These are phyloP conservation scores for Saxidomus purpurata DNA, from an alignment of 1,140 invertebrate species.

Conservation along the genomic window DNA sequence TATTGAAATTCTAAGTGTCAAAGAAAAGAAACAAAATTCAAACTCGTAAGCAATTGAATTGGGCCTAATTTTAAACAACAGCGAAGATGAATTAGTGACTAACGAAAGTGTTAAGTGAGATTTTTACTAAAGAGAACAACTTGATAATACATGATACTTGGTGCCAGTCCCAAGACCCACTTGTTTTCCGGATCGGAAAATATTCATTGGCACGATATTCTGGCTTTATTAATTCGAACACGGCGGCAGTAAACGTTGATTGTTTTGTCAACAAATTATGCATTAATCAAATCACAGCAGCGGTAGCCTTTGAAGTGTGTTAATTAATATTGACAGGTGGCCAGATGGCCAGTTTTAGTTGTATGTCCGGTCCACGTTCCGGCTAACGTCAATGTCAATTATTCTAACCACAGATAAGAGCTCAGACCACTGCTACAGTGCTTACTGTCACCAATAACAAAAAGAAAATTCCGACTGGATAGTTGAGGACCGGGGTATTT, in stretches of 20 bases:
- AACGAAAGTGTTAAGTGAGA: too few species aligned
- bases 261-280: slow-evolving; percentile 53
- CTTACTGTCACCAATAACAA: background rate
- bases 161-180: too few species aligned
- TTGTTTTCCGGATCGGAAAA: background rate
- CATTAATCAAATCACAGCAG: slow-evolving; percentile 43
- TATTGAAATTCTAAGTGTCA: too few species aligned
- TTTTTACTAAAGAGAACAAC: too few species aligned
- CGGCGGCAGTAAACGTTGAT: background rate
- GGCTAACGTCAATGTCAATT: slow-evolving; percentile 27
- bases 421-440: background rate
- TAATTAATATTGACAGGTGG: slow-evolving; percentile 41
- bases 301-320: slow-evolving; percentile 40
- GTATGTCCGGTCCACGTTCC: slow-evolving; percentile 4
- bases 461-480: background rate
- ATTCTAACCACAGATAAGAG: background rate
- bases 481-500: too few species aligned
- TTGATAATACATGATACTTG: too few species aligned
- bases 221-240: background rate
- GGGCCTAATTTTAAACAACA: too few species aligned
- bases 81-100: too few species aligned
- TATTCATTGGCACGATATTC: background rate
- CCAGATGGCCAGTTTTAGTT: slow-evolving; percentile 31
- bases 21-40: too few species aligned
- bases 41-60: too few species aligned